These are phyloP conservation scores for Neodontobutis hainanensis DNA, from an alignment of 2,113 vertebrate genomes.

Conservation along the genomic window DNA sequence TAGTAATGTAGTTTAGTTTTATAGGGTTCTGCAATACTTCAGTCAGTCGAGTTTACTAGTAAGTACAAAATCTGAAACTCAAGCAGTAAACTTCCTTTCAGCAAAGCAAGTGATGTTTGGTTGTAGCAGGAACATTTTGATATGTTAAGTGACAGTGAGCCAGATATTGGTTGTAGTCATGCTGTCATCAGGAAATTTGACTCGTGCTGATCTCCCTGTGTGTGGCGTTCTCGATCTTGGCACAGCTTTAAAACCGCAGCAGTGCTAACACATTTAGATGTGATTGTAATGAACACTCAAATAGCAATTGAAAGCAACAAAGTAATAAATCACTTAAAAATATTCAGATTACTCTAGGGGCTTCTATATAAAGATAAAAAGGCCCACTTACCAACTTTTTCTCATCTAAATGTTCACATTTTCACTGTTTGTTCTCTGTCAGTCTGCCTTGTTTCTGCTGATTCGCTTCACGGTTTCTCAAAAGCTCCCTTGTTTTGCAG, in stretches of 20 bases:
- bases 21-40: too few relatives aligned
- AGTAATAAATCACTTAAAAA: constrained; percentile 30
- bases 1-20: too few relatives aligned
- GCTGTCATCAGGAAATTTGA: constrained; percentile 41
- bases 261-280: constrained; percentile 44
- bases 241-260: constrained; percentile 36
- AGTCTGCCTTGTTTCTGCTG: background rate
- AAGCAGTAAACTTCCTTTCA: too few relatives aligned
- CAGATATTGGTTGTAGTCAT: constrained; percentile 21
- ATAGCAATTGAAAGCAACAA: constrained; percentile 15
- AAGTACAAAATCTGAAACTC: too few relatives aligned
- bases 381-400: background rate
- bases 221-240: constrained; percentile 25
- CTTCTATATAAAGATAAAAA: background rate
- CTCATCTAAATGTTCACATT: background rate
- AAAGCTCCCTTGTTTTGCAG: constrained; percentile 36
- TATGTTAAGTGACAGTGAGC: background rate
- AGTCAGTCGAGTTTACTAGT: too few relatives aligned
- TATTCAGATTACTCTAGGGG: constrained; percentile 12
- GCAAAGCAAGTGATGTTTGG: too few relatives aligned
- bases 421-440: background rate
- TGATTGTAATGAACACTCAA: constrained; percentile 14
- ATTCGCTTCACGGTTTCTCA: constrained; percentile 38
- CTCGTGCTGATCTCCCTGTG: constrained; percentile 20
- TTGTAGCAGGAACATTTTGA: constrained; percentile 5